phyloP scores from a whole-genome alignment of 2,888 invertebrate genomes.

The Himalopsyche kuldschensis region DNA sequence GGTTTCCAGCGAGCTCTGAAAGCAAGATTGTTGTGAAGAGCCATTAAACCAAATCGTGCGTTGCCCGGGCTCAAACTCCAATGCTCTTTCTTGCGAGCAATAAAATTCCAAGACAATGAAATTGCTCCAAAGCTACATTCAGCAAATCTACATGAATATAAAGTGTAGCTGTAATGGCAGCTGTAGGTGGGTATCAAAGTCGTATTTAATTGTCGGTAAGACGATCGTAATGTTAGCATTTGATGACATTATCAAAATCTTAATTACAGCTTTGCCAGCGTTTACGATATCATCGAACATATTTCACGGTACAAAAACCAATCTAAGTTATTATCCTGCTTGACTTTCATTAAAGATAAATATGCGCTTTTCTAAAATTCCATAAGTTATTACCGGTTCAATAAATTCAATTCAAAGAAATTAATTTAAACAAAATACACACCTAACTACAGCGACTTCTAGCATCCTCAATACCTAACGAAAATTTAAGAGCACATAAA shows the following conservation, averaged over 20 bases:
- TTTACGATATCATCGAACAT: neutral
- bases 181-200: neutral
- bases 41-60: constrained; percentile 18
- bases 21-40: constrained; percentile 25
- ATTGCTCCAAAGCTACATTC: constrained; percentile 5
- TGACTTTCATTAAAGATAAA: neutral
- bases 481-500: too few species aligned
- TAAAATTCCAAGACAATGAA: constrained; percentile 32
- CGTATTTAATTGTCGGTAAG: neutral
- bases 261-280: neutral
- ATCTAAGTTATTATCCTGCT: neutral
- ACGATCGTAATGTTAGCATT: neutral
- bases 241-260: neutral
- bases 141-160: constrained; percentile 24
- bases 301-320: neutral
- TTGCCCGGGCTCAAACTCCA: constrained; percentile 21
- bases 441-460: too few species aligned
- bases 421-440: too few species aligned
- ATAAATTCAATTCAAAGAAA: too few species aligned
- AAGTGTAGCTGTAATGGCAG: neutral
- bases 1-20: neutral
- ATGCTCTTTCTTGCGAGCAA: constrained; percentile 15
- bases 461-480: too few species aligned
- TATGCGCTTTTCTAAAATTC: neutral
- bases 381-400: neutral